phyloP scores from a whole-genome alignment of 2,113 vertebrate genomes.

The Aspiorhynchus laticeps region DNA sequence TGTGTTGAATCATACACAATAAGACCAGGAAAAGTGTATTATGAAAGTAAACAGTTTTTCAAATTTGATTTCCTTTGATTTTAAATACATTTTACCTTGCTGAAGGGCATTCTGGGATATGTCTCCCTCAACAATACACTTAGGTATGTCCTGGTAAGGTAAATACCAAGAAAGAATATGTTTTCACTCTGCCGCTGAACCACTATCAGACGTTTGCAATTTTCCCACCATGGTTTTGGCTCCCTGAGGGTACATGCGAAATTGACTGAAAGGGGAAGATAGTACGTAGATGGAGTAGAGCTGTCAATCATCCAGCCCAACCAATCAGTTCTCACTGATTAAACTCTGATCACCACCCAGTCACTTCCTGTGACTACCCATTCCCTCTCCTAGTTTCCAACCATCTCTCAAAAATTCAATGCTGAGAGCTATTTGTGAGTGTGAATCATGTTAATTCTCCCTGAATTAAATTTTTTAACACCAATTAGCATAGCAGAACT shows the following conservation, averaged over 20 bases:
- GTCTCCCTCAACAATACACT: background rate
- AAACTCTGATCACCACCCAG: background rate
- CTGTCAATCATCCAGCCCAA: constrained; percentile 22
- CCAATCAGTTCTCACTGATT: constrained; percentile 33
- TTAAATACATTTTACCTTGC: constrained; percentile 1
- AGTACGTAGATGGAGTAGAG: background rate
- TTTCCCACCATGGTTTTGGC: constrained; percentile 11
- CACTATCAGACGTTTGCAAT: constrained; percentile 16
- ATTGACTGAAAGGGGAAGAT: constrained; percentile 13
- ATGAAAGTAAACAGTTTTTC: background rate
- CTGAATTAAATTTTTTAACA: background rate
- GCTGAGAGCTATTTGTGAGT: constrained; percentile 7
- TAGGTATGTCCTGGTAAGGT: background rate
- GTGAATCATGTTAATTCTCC: constrained; percentile 4
- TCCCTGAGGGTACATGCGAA: background rate
- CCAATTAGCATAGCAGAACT: constrained; percentile 8
- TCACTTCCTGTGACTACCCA: background rate
- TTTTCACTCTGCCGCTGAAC: background rate
- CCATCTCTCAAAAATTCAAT: background rate
- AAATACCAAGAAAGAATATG: constrained; percentile 6
- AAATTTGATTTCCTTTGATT: background rate
- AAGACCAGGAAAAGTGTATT: background rate
- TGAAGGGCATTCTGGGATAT: background rate
- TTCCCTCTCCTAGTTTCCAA: background rate
- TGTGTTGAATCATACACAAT: background rate